Conservation (phyloP, 2,113 vertebrate species). For the Platysternon megacephalum region DNA sequence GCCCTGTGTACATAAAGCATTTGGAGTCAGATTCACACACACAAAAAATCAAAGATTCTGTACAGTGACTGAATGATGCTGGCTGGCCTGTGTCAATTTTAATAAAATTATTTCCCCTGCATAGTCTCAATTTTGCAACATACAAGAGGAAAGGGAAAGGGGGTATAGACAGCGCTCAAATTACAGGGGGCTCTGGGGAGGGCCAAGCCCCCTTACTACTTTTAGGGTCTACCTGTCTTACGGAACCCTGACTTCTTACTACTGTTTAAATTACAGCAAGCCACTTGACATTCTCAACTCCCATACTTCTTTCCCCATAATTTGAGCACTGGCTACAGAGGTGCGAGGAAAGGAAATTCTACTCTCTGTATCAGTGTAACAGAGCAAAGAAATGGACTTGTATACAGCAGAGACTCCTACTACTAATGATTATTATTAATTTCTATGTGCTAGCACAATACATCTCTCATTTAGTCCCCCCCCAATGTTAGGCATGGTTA, state of each 20-base stretch:
- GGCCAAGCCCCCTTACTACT: background rate
- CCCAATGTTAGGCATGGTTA: background rate
- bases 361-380: background rate
- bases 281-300: background rate
- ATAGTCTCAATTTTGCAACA: background rate
- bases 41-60: background rate
- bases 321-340: background rate
- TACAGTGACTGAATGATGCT: background rate
- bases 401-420: background rate
- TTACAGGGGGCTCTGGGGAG: background rate
- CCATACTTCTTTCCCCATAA: background rate
- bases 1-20: background rate
- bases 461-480: background rate
- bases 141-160: background rate
- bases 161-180: background rate
- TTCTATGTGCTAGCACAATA: background rate
- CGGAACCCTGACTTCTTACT: background rate
- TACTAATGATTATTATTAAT: background rate
- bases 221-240: background rate
- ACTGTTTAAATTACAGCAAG: no score
- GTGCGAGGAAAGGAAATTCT: background rate
- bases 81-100: background rate
- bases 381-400: background rate
- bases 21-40: background rate
- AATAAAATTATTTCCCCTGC: background rate